Evolutionary conservation across 2,113 vertebrate genomes (phyloP).

Genomic region (Lophochroa leadbeateri): DNA sequence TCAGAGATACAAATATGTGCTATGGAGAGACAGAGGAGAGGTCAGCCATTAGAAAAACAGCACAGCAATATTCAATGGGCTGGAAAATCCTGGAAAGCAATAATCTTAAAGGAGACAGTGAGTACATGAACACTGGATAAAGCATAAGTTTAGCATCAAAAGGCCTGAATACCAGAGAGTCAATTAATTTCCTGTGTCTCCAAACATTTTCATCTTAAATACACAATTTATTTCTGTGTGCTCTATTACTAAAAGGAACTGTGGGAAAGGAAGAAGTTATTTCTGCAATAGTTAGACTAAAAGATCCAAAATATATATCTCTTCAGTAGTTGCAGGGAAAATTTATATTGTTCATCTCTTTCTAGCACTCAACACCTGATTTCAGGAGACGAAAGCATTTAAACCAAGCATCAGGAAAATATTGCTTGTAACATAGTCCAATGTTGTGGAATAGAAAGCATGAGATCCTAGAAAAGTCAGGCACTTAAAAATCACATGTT

Average conservation of each 20-base stretch:
- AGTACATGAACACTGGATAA: not conserved
- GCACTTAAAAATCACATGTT: not conserved
- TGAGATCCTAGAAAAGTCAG: not conserved
- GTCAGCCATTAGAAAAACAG: not conserved
- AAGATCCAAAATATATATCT: not conserved
- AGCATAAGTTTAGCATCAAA: not conserved
- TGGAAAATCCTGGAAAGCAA: not conserved
- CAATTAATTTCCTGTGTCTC: not conserved
- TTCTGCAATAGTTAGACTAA: not conserved
- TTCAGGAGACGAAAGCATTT: not conserved
- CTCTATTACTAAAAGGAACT: not conserved
- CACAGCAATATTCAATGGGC: not conserved
- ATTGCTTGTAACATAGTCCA: not conserved
- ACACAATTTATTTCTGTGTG: not conserved
- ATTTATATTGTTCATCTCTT: not conserved
- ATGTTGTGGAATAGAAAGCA: not conserved
- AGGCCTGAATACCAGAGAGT: not conserved
- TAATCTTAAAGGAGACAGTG: not conserved
- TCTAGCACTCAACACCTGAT: not conserved
- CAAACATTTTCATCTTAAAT: not conserved
- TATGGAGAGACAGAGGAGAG: not conserved
- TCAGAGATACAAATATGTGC: not conserved
- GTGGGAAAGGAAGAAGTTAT: not conserved
- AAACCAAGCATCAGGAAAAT: not conserved
- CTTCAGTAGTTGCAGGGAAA: not conserved